These are phyloP conservation scores for Corythucha ciliata DNA, from an alignment of 2,888 invertebrate genomes.

Conservation along the genomic window DNA sequence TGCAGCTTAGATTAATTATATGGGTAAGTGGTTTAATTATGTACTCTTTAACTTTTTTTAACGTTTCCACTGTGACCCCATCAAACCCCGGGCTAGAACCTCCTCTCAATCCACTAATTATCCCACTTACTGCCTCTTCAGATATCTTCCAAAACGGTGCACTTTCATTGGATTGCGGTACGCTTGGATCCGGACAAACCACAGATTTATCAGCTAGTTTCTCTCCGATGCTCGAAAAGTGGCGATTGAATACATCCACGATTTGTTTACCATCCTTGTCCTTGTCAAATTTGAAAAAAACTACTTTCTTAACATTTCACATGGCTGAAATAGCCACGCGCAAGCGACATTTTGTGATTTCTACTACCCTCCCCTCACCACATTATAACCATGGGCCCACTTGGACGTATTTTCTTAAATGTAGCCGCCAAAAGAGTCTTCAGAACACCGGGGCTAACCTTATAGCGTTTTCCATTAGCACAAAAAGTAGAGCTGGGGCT, in stretches of 20 bases:
- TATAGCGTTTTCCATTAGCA: no score
- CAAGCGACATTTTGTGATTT: no score
- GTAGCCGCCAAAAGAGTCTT: no score
- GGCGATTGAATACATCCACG: constrained; percentile 5
- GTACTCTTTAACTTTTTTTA: constrained; percentile 8
- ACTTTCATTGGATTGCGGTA: background rate
- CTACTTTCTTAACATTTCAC: no score
- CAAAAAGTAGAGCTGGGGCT: no score
- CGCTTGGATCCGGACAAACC: background rate
- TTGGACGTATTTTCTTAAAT: no score
- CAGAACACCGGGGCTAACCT: no score
- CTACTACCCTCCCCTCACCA: no score
- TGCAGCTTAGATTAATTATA: constrained; percentile 1
- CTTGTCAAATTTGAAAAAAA: no score
- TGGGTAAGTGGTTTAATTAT: background rate
- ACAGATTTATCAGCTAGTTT: constrained; percentile 13
- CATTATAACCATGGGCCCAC: no score
- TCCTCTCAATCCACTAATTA: constrained; percentile 6
- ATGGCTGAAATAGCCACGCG: no score
- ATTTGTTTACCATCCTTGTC: constrained; percentile 10
- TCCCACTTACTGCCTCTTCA: background rate
- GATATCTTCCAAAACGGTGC: background rate
- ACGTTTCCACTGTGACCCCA: constrained; percentile 10
- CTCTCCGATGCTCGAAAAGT: constrained; percentile 11
- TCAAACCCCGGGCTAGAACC: constrained; percentile 15